Evolutionary conservation across 2,113 vertebrate species (phyloP), one percentile per base, ranked within the genome.

Genomic region (Mohoua ochrocephala): DNA sequence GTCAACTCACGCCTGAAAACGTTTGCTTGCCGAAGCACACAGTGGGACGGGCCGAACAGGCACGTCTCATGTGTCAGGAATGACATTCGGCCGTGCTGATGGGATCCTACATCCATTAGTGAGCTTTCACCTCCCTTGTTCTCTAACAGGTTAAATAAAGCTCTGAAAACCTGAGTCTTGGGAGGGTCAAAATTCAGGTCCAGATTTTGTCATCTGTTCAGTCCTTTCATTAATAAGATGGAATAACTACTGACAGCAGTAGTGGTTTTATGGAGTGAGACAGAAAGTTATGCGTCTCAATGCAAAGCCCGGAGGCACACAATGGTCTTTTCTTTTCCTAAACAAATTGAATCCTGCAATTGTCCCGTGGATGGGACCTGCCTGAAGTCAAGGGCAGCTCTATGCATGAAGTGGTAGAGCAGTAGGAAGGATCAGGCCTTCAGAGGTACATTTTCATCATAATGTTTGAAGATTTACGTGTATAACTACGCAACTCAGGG

Each of bases 401-500:
- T 65, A 13, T 80, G 24, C n/a, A 30, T 39, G 77, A 69, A 84
- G 44, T 1, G 1, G 44, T 63, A 68, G 76, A 77, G 76, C 18
- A 68, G 37, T 78, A 77, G 45, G 54, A 94, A 93, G 90, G 76
- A 93, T 68, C 24, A 71, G 42, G 74, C 75, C 74, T 85, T 92
- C 50, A 65, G 37, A 75, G 69, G 57, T 73, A 42, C 33, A 76
- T 93, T 82, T 69, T 45, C 81, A 97, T 94, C 71, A 92, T 44
- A 93, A 75, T 70, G 61, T 70, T 89, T 92, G 76, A 78, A 94
- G 95, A 96, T 89, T 95, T 95, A 93, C 73, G 84, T 95, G 56
- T 87, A 94, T 75, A 84, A 91, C 92, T 95, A 95, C 74, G 52
- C 95, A 95, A 87, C 89, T 94, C 90, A 92, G 95, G 94, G 80